These are phyloP conservation scores for Cochlearius cochlearius DNA, from an alignment of 2,113 vertebrate genomes.

Conservation along the genomic window DNA sequence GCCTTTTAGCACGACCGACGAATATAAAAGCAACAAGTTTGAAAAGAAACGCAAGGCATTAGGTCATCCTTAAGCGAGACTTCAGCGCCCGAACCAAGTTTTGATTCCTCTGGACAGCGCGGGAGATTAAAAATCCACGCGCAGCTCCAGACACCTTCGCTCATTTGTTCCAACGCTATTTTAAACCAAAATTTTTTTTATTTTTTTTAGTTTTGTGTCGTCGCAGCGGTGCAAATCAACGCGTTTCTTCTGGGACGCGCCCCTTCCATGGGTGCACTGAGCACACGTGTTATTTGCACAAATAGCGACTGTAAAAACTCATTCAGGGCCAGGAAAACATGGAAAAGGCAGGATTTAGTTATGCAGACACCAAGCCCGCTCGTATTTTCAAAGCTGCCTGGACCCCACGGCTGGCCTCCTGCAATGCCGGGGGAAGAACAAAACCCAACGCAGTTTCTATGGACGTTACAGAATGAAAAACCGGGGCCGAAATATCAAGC, in stretches of 20 bases:
- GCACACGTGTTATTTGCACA: accelerated
- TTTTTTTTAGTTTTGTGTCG: not conserved
- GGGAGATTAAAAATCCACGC: not conserved
- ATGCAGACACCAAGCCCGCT: not conserved
- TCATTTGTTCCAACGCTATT: not conserved
- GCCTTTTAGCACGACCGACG: not conserved
- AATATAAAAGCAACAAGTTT: not conserved
- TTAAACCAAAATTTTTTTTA: not conserved
- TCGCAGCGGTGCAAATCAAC: not conserved
- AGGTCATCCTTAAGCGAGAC: not conserved
- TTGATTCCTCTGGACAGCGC: not conserved
- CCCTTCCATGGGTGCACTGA: accelerated
- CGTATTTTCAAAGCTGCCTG: not conserved
- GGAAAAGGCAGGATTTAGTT: not conserved
- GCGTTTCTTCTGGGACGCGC: not conserved
- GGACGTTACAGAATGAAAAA: not conserved
- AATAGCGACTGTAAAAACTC: not conserved
- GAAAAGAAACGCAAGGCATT: not conserved
- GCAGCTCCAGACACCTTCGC: not conserved
- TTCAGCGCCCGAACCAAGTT: not conserved
- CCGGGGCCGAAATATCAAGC: accelerated
- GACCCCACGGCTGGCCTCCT: not conserved
- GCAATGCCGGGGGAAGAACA: not conserved
- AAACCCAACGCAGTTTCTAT: not conserved
- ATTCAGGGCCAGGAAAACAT: not conserved